Conservation (phyloP, 2,797 vertebrate species). For the Parauchenoglanis ngamensis region DNA sequence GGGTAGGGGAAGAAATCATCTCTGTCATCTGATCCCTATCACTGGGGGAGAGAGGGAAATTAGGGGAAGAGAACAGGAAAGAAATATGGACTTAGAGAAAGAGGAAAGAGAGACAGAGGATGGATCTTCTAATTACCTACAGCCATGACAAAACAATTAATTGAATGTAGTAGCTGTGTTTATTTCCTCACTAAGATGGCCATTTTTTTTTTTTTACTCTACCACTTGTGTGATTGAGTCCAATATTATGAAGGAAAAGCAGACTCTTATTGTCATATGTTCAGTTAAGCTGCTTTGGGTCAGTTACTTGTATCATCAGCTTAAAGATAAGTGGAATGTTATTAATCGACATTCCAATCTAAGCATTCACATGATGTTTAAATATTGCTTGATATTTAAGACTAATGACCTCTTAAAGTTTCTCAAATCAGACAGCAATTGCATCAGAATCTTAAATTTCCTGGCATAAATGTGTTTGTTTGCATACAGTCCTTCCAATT, state of each 20-base stretch:
- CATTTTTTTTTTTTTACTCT: conserved; percentile 33
- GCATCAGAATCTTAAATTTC: conserved; percentile 54
- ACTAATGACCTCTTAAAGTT: conserved; percentile 40
- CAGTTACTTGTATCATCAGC: not conserved
- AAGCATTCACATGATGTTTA: not conserved
- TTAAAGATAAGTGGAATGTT: not conserved
- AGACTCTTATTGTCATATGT: not conserved
- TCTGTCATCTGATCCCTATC: conserved; percentile 86
- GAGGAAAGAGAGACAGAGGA: not conserved
- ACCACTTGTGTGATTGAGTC: conserved; percentile 43
- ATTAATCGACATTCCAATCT: not conserved
- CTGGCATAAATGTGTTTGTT: conserved; percentile 49
- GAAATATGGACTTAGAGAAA: conserved; percentile 5
- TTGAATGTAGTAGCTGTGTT: conserved; percentile 87
- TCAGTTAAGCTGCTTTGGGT: not conserved
- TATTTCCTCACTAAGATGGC: conserved; percentile 66
- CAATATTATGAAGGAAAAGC: conserved; percentile 7
- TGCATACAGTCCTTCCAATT: conserved; percentile 49
- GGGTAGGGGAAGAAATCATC: conserved; percentile 79
- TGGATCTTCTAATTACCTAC: conserved; percentile 69
- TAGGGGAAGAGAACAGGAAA: conserved; percentile 1
- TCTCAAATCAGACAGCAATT: conserved; percentile 45
- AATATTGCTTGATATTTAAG: not conserved
- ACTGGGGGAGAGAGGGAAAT: conserved; percentile 57
- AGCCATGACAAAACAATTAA: conserved; percentile 83